phyloP scores from a whole-genome alignment of 2,113 vertebrate species.

The Dicaeum eximium region DNA sequence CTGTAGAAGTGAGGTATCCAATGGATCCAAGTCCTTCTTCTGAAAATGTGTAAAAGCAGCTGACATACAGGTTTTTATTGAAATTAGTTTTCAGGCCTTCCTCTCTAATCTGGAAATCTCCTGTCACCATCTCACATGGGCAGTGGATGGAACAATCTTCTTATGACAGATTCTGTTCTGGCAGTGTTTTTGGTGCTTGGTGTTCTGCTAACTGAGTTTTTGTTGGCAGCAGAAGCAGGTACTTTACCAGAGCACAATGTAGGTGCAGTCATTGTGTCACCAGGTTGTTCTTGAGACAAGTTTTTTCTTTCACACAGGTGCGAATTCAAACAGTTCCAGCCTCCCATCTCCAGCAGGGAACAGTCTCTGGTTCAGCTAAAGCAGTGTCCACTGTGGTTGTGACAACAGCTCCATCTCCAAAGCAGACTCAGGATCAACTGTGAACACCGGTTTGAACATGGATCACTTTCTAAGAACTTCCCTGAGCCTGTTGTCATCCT shows the following conservation, averaged over 20 bases:
- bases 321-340: slow-evolving; percentile 93
- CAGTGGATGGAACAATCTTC: neutral
- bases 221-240: neutral
- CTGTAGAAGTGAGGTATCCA: neutral
- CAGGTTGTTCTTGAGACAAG: neutral
- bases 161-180: neutral
- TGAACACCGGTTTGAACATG: slow-evolving; percentile 23
- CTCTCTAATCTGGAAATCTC: neutral
- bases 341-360: slow-evolving; percentile 89
- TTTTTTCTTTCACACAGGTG: slow-evolving; percentile 73
- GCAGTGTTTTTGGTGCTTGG: neutral
- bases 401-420: slow-evolving; percentile 88
- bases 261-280: neutral
- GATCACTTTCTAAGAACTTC: neutral
- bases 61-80: neutral
- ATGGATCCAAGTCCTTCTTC: neutral
- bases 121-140: neutral
- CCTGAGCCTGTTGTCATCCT: neutral
- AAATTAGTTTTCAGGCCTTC: neutral
- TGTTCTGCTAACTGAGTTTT: neutral
- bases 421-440: slow-evolving; percentile 83
- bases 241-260: neutral
- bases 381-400: slow-evolving; percentile 93
- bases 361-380: slow-evolving; percentile 84
- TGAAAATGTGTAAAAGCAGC: neutral